Percentiles rank a stretch among this genome's conserved stretches.
Evolutionary conservation across 1,140 invertebrate genomes (phyloP).

Genomic region (Amyelois transitella): DNA sequence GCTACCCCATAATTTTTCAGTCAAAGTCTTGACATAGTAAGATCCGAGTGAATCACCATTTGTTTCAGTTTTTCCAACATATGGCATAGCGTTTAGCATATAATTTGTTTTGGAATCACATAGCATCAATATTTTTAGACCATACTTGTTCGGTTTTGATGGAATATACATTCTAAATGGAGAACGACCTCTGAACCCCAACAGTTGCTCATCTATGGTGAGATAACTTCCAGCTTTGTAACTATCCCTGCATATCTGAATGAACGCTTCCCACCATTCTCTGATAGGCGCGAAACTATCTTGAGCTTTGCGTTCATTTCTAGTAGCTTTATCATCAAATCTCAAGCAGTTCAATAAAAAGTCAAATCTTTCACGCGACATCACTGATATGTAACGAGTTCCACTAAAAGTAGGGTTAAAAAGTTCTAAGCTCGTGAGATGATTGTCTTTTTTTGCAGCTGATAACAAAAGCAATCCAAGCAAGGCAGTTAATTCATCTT

Average conservation of each 20-base stretch:
- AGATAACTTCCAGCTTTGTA: neutral
- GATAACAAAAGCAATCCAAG: too few species aligned
- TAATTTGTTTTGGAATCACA: slow-evolving; percentile 18
- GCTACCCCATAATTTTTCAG: neutral
- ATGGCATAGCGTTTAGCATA: slow-evolving; percentile 18
- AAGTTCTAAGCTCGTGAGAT: too few species aligned
- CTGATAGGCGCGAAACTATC: slow-evolving; percentile 12
- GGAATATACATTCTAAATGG: slow-evolving; percentile 10
- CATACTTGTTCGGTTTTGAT: slow-evolving; percentile 13
- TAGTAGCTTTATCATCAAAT: slow-evolving; percentile 13
- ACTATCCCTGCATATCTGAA: neutral
- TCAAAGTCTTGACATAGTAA: neutral
- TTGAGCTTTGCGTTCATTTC: neutral
- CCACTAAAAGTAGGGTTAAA: too few species aligned
- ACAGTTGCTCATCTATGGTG: slow-evolving; percentile 11
- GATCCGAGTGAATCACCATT: neutral
- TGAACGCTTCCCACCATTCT: neutral
- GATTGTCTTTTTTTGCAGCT: too few species aligned
- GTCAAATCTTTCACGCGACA: slow-evolving; percentile 1
- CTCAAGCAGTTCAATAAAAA: slow-evolving; percentile 8
- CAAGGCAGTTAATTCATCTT: too few species aligned
- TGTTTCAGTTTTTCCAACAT: slow-evolving; percentile 11
- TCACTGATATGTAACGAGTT: too few species aligned
- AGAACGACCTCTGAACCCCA: slow-evolving; percentile 10
- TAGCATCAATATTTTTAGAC: slow-evolving; percentile 12